Conservation (phyloP, 2,888 invertebrate genomes). For the Cataglyphis cursor region DNA sequence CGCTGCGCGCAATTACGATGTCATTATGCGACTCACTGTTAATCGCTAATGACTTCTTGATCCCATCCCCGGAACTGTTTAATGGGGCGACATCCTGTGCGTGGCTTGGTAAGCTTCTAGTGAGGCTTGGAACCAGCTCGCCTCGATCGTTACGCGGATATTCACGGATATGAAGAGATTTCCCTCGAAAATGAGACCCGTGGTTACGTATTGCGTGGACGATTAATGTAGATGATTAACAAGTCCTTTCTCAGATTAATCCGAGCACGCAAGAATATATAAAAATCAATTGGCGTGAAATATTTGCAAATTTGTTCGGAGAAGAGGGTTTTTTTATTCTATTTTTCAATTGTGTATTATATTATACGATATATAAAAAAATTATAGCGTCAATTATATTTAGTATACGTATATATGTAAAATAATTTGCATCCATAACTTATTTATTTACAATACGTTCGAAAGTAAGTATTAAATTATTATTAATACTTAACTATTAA, state of each 20-base stretch:
- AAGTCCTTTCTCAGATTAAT: background rate
- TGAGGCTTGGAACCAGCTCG: conserved; percentile 62
- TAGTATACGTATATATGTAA: background rate
- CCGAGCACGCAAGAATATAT: background rate
- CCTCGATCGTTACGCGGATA: conserved; percentile 73
- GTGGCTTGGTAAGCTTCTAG: conserved; percentile 67
- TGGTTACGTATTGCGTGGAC: conserved; percentile 25
- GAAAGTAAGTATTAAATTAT: background rate
- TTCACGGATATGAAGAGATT: conserved; percentile 50
- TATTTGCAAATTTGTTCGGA: background rate
- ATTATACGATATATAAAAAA: background rate
- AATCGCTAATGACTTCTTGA: conserved; percentile 67
- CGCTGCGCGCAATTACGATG: conserved; percentile 56
- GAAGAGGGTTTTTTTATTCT: background rate
- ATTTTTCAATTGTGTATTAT: background rate
- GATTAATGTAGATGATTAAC: conserved; percentile 38
- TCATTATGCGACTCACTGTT: conserved; percentile 63
- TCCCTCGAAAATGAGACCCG: conserved; percentile 55
- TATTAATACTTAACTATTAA: background rate
- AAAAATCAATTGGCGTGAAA: background rate
- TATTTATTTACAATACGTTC: background rate
- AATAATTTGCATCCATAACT: background rate
- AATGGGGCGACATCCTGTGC: conserved; percentile 73
- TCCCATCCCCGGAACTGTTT: conserved; percentile 63
- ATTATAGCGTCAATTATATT: background rate